Percentiles rank a stretch among this genome's conserved stretches.
Evolutionary conservation across 1,140 invertebrate species (phyloP).

Genomic region (Tetraneura akinire): DNA sequence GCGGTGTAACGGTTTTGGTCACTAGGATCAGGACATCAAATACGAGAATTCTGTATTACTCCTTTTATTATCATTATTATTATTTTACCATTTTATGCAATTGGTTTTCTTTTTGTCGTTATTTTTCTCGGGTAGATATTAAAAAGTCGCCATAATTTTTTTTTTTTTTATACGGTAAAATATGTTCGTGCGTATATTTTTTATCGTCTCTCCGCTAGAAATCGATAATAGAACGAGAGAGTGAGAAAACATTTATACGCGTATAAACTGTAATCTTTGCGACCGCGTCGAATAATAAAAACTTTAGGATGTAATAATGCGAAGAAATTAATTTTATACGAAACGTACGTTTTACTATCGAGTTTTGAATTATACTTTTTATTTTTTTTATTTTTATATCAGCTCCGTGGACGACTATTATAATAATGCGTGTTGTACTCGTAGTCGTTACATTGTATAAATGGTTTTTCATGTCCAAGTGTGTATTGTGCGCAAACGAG

Average conservation of each 20-base stretch:
- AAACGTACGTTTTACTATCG: too few species aligned
- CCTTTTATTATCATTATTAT: too few species aligned
- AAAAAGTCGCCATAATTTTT: conserved; percentile 14
- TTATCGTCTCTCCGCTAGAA: neutral
- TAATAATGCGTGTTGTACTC: too few species aligned
- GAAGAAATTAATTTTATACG: too few species aligned
- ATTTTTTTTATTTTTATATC: too few species aligned
- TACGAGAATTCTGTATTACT: neutral
- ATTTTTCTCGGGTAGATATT: neutral
- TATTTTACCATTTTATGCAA: conserved; percentile 33
- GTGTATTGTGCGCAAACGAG: too few species aligned
- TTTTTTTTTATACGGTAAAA: neutral
- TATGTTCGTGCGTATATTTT: neutral
- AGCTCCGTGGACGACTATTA: too few species aligned
- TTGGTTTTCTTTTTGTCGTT: conserved; percentile 33
- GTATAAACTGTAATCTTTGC: neutral
- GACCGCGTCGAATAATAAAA: neutral
- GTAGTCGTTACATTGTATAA: too few species aligned
- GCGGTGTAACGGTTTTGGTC: neutral
- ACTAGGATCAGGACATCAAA: neutral
- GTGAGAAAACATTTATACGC: neutral
- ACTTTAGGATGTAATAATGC: neutral
- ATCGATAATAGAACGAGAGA: too few species aligned
- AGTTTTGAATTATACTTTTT: too few species aligned
- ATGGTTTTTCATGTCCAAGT: too few species aligned